phyloP scores from a whole-genome alignment of 2,888 invertebrate species.

The Mesorhabditis sp. region DNA sequence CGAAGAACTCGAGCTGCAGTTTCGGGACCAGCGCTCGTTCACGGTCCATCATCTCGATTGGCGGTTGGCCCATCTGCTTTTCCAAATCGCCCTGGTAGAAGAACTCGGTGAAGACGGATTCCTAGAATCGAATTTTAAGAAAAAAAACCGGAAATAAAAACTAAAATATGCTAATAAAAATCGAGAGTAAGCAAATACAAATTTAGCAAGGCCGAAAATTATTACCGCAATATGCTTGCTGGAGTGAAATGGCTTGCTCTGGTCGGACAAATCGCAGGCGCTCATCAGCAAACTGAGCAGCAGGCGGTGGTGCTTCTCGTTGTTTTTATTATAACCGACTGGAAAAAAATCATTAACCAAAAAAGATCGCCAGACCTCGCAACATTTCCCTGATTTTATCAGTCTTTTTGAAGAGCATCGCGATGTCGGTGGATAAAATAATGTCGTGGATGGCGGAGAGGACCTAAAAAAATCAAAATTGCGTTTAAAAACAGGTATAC shows the following conservation, averaged over 20 bases:
- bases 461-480: too few species aligned
- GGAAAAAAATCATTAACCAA: not conserved
- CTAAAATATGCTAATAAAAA: conserved; percentile 17
- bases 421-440: conserved; percentile 77
- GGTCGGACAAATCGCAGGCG: conserved; percentile 80
- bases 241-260: conserved; percentile 71
- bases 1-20: conserved; percentile 74
- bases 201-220: conserved; percentile 7
- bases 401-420: conserved; percentile 71
- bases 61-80: conserved; percentile 73
- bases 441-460: conserved; percentile 69
- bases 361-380: conserved; percentile 43
- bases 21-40: conserved; percentile 78
- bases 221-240: conserved; percentile 62
- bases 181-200: not conserved
- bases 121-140: conserved; percentile 66
- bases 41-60: conserved; percentile 76
- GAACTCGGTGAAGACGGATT: conserved; percentile 76
- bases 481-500: conserved; percentile 12
- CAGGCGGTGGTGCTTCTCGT: conserved; percentile 67
- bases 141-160: too few species aligned
- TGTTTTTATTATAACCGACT: conserved; percentile 62
- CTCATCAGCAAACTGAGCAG: conserved; percentile 76
- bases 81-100: conserved; percentile 82
- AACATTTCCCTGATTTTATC: conserved; percentile 62